Evolutionary conservation across 2,113 vertebrate species (phyloP).

Genomic region (Fregata magnificens): DNA sequence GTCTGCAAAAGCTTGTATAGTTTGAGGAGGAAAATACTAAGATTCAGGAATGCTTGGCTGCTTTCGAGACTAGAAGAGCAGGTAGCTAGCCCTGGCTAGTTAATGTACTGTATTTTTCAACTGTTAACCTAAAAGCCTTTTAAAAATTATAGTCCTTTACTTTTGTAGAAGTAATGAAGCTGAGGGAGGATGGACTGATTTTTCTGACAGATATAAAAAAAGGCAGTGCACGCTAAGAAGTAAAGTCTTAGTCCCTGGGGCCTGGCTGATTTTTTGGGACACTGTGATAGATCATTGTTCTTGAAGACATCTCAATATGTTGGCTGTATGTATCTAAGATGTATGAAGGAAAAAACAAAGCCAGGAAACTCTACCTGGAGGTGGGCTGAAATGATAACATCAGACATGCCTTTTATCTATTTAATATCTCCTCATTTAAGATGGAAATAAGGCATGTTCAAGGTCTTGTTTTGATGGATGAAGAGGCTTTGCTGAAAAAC

Average conservation of each 20-base stretch:
- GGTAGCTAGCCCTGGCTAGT: background rate
- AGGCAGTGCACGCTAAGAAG: background rate
- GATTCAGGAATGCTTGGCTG: background rate
- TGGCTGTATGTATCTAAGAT: background rate
- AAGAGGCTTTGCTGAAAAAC: background rate
- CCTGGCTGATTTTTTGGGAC: background rate
- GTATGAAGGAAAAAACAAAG: background rate
- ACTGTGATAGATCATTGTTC: background rate
- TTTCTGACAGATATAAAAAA: background rate
- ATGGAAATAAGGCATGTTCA: background rate
- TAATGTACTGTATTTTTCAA: background rate
- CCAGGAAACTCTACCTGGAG: background rate
- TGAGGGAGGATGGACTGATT: background rate
- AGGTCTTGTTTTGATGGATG: background rate
- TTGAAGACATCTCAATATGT: background rate
- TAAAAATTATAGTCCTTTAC: background rate
- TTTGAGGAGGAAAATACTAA: background rate
- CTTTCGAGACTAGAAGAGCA: background rate
- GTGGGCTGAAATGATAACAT: background rate
- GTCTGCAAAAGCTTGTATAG: background rate
- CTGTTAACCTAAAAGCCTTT: background rate
- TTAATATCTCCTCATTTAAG: background rate
- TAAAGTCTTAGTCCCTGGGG: background rate
- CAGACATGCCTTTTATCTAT: background rate
- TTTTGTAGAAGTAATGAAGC: background rate